Evolutionary conservation across 2,888 invertebrate genomes (phyloP).

Genomic region (Spicauda simplicius): DNA sequence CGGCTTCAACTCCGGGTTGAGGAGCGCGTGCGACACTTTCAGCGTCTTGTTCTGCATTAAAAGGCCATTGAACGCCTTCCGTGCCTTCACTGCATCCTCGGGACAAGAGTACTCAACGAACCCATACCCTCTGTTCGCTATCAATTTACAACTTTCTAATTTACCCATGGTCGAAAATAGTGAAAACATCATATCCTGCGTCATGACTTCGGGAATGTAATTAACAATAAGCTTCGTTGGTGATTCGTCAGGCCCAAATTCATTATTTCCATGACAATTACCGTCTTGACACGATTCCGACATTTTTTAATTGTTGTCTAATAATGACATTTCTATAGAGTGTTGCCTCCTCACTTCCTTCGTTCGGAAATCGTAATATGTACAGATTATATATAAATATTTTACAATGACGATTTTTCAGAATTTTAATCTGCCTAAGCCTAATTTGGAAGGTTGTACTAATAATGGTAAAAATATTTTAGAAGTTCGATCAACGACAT

Average conservation of each 20-base stretch:
- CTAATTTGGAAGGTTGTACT: neutral
- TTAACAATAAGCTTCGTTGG: constrained; percentile 85
- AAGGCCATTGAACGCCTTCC: constrained; percentile 82
- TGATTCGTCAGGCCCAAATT: constrained; percentile 83
- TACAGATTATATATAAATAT: neutral
- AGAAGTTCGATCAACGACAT: too few relatives aligned
- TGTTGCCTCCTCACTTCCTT: constrained; percentile 59
- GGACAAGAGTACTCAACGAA: constrained; percentile 82
- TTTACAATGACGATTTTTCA: neutral
- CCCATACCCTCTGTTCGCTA: constrained; percentile 83
- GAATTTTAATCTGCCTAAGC: neutral
- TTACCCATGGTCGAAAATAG: constrained; percentile 84
- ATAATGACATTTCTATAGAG: constrained; percentile 79
- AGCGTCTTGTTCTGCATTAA: constrained; percentile 84
- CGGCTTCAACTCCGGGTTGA: constrained; percentile 81
- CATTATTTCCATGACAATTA: constrained; percentile 84
- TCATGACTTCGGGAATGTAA: constrained; percentile 85
- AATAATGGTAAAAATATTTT: too few relatives aligned
- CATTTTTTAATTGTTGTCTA: constrained; percentile 86
- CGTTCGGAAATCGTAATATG: constrained; percentile 58
- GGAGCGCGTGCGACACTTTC: constrained; percentile 81
- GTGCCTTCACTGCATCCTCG: constrained; percentile 81
- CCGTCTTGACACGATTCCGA: constrained; percentile 86
- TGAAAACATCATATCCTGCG: constrained; percentile 85
- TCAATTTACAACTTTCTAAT: constrained; percentile 85